Evolutionary conservation across 2,113 vertebrate genomes (phyloP), one percentile per base, ranked within the genome.

Genomic region (Cnemophilus loriae): DNA sequence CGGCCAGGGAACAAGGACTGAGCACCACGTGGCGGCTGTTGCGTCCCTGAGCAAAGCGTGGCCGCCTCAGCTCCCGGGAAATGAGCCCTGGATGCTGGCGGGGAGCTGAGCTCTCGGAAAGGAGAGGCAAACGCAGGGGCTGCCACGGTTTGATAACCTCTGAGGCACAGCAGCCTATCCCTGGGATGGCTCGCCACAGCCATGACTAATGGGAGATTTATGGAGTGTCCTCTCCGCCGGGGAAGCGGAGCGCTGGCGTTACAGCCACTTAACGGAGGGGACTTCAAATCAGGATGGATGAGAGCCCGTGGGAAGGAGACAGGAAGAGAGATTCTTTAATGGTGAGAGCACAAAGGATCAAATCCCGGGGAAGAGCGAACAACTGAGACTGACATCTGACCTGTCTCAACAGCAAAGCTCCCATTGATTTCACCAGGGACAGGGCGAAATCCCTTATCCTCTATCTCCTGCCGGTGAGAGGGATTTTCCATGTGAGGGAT

Each of bases 181-280:
- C 84, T 78, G 93, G 68, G 70, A 90, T 59, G 68, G 81, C 86
- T 87, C 9, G 1, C 47, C 96, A 93, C 86, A 63, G 55, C 94
- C 94, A 95, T 95, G 94, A 91, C 95, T 96, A 97, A 96, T 95
- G 95, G 78, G 55, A 95, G 94, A 96, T 97, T 96, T 95, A 96
- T 96, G 93, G 91, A 95, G 94, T 96, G 95, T 89, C 89, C 93
- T 89, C 96, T 90, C 86, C 2, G 39, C 95, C 64, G 87, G 92
- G 77, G 89, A 90, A 97, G 94, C 46, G n/a, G 33, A 92, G 94
- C 42, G 55, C 92, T 18, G 32, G 88, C 35, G 55, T 90, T 92
- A 46, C 92, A 95, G 67, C 87, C 93, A 68, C 96, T 96, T 97
- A 95, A 55, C 71, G 64, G 96, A 92, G 93, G 93, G 70, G 91